Conservation (phyloP, 1,140 invertebrate genomes). For the Caenorhabditis inopinata region DNA sequence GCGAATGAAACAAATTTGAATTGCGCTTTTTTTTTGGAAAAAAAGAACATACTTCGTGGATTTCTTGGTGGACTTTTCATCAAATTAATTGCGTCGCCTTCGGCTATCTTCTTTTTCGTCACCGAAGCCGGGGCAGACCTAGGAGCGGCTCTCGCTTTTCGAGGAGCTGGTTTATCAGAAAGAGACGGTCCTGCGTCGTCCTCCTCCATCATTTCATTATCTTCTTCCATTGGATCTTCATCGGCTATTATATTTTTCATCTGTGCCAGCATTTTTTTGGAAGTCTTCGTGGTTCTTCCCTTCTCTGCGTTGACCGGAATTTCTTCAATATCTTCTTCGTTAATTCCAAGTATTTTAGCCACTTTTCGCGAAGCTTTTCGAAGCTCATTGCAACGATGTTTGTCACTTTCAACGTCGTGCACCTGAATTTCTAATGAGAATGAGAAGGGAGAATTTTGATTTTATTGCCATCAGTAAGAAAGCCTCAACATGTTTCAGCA, state of each 20-base stretch:
- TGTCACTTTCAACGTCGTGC: neutral
- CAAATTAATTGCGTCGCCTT: neutral
- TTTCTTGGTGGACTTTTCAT: neutral
- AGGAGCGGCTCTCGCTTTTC: neutral
- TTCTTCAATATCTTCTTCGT: neutral
- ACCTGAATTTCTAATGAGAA: neutral
- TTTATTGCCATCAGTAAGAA: no score
- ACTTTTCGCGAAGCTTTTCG: neutral
- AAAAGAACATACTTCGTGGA: neutral
- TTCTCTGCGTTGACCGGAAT: neutral
- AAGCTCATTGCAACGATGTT: neutral
- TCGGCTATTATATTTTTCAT: neutral
- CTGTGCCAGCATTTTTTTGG: neutral
- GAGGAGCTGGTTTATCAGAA: neutral
- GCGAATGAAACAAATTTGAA: neutral
- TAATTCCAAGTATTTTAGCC: neutral
- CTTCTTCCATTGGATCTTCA: neutral
- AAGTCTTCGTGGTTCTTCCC: neutral
- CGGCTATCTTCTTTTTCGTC: neutral
- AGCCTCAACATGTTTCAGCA: no score
- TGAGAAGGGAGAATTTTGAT: neutral
- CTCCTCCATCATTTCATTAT: neutral
- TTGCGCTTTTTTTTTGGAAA: neutral
- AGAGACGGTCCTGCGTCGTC: neutral
- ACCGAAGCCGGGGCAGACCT: neutral